Evolutionary conservation across 2,888 invertebrate genomes (phyloP).

Genomic region (Phrixothrix hirtus): DNA sequence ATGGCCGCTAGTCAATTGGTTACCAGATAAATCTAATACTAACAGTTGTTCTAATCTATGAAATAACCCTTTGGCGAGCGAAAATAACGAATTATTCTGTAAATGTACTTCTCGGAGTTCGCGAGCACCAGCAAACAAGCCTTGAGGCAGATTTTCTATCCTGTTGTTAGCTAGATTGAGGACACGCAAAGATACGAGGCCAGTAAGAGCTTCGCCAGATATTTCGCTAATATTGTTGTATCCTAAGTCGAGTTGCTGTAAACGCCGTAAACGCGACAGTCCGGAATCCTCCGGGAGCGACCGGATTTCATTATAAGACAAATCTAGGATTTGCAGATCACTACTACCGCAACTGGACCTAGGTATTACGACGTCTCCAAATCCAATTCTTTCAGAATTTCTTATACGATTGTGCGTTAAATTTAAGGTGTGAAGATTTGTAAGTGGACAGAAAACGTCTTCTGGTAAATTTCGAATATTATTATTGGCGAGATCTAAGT

Average conservation of each 20-base stretch:
- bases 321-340: constrained; percentile 75
- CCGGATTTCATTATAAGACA: constrained; percentile 79
- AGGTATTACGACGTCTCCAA: constrained; percentile 53
- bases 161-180: constrained; percentile 87
- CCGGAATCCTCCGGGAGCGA: constrained; percentile 71
- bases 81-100: constrained; percentile 82
- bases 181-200: constrained; percentile 76
- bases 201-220: constrained; percentile 77
- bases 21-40: constrained; percentile 81
- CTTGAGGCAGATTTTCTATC: constrained; percentile 78
- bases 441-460: constrained; percentile 76
- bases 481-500: constrained; percentile 80
- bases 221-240: constrained; percentile 82
- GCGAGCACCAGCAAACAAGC: constrained; percentile 78
- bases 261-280: constrained; percentile 72
- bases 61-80: constrained; percentile 81
- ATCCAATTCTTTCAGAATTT: constrained; percentile 76
- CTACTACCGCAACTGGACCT: constrained; percentile 66
- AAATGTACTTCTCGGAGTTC: constrained; percentile 82
- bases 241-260: constrained; percentile 79
- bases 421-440: constrained; percentile 80
- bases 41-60: constrained; percentile 82
- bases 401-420: constrained; percentile 82
- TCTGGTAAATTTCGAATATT: constrained; percentile 81
- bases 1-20: constrained; percentile 82